Evolutionary conservation across 2,888 invertebrate genomes (phyloP).

Genomic region (Lamproptera curius): DNA sequence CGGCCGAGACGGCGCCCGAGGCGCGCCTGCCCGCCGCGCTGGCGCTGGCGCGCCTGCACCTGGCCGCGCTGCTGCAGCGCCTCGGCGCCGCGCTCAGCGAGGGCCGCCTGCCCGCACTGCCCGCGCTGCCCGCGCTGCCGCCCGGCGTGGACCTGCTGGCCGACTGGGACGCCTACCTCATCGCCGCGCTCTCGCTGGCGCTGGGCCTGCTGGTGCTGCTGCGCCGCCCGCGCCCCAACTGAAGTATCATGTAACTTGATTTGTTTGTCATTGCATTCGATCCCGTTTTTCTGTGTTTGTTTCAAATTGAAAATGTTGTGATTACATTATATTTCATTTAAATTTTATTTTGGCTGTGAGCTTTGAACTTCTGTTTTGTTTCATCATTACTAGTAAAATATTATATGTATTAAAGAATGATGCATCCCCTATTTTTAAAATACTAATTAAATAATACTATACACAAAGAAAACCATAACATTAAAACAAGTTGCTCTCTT

Average conservation of each 20-base stretch:
- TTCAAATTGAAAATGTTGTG: too few relatives aligned
- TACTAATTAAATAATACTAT: too few relatives aligned
- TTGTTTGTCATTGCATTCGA: not conserved
- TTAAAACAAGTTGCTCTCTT: too few relatives aligned
- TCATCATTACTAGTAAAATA: too few relatives aligned
- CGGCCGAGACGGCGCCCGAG: constrained; percentile 94
- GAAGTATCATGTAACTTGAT: constrained; percentile 11
- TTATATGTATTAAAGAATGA: too few relatives aligned
- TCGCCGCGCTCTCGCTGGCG: constrained; percentile 88
- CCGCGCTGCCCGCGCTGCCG: constrained; percentile 63
- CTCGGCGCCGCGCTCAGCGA: constrained; percentile 55
- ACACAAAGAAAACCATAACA: too few relatives aligned
- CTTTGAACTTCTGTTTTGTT: too few relatives aligned
- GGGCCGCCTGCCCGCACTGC: constrained; percentile 74
- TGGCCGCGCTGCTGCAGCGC: constrained; percentile 61
- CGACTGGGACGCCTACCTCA: constrained; percentile 97
- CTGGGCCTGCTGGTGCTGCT: constrained; percentile 90
- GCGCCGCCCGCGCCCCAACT: constrained; percentile 75
- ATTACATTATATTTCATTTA: too few relatives aligned
- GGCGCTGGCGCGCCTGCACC: constrained; percentile 90
- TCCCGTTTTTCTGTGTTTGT: too few relatives aligned
- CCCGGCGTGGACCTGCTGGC: constrained; percentile 85
- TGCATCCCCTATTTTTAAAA: too few relatives aligned
- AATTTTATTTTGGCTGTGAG: too few relatives aligned
- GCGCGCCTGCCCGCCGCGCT: constrained; percentile 96